Percentiles rank a stretch among this genome's conserved stretches.
These are phyloP conservation scores for Bolinopsis microptera DNA, from an alignment of 37 sponge, comb jelly and placozoan genomes.

Conservation along the genomic window DNA sequence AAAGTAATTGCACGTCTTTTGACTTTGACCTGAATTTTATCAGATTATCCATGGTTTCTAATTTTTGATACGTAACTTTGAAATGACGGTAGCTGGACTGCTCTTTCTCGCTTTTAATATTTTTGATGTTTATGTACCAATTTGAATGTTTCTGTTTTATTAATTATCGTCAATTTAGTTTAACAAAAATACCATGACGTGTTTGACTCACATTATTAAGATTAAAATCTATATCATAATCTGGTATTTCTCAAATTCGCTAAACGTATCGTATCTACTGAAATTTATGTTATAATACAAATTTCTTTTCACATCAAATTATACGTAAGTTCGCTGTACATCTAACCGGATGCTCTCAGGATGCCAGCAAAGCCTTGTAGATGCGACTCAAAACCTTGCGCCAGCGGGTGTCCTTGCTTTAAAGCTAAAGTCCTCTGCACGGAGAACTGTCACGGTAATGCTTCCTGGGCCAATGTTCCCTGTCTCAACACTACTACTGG, in stretches of 20 bases:
- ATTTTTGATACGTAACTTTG: not conserved
- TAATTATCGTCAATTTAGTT: not conserved
- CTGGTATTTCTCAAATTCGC: too few species aligned
- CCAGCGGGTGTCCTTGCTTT: constrained; percentile 54
- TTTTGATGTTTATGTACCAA: not conserved
- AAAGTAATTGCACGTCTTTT: too few species aligned
- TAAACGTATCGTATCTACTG: too few species aligned
- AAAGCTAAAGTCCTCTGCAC: constrained; percentile 43
- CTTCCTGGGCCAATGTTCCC: constrained; percentile 31
- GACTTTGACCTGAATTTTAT: too few species aligned
- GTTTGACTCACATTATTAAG: not conserved
- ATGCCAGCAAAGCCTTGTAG: constrained; percentile 33
- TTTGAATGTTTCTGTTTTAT: not conserved
- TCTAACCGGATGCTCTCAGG: too few species aligned
- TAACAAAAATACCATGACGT: not conserved
- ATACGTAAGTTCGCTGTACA: not conserved
- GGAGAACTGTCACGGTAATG: constrained; percentile 21
- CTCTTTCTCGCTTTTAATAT: not conserved
- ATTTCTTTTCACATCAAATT: too few species aligned
- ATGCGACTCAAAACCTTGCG: constrained; percentile 49
- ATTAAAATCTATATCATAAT: too few species aligned
- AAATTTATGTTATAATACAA: too few species aligned
- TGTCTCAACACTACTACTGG: constrained; percentile 50
- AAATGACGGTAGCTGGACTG: not conserved
- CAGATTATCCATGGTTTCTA: not conserved